Conservation (phyloP, 2,888 invertebrate species). For the Folsomia manolachei region DNA sequence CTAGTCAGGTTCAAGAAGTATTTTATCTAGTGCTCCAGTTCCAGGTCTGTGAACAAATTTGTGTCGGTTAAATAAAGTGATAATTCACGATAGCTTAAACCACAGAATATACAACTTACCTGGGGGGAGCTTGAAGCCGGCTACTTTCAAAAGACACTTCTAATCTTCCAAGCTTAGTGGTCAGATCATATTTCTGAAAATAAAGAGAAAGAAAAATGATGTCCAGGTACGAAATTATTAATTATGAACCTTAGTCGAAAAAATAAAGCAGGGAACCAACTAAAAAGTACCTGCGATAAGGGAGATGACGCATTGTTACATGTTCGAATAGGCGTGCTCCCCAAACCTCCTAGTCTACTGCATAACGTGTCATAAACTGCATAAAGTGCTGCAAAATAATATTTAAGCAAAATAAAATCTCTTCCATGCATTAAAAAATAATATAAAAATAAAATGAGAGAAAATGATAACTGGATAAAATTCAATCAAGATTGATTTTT, state of each 20-base stretch:
- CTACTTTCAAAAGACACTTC: constrained; percentile 44
- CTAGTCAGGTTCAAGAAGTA: constrained; percentile 30
- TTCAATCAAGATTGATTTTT: constrained; percentile 2
- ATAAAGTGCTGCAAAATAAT: constrained; percentile 39
- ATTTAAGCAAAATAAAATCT: constrained; percentile 18
- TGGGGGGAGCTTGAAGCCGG: constrained; percentile 30
- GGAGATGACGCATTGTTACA: constrained; percentile 20
- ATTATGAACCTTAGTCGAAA: too few relatives aligned
- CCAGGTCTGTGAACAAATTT: too few relatives aligned
- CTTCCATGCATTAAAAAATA: not conserved
- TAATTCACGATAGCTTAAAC: too few relatives aligned
- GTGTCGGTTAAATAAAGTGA: too few relatives aligned
- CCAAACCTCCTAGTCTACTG: constrained; percentile 35
- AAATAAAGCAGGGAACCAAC: not conserved
- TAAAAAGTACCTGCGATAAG: constrained; percentile 29
- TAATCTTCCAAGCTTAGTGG: constrained; percentile 41
- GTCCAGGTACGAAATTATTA: too few relatives aligned
- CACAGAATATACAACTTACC: too few relatives aligned
- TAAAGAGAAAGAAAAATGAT: too few relatives aligned
- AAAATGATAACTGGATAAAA: not conserved
- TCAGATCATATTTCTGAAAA: constrained; percentile 47
- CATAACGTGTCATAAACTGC: constrained; percentile 38
- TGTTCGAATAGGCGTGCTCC: constrained; percentile 33
- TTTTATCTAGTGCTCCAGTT: constrained; percentile 40
- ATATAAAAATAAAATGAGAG: not conserved